Evolutionary conservation across 2,888 invertebrate genomes (phyloP).

Genomic region (Ennomos quercinarius): DNA sequence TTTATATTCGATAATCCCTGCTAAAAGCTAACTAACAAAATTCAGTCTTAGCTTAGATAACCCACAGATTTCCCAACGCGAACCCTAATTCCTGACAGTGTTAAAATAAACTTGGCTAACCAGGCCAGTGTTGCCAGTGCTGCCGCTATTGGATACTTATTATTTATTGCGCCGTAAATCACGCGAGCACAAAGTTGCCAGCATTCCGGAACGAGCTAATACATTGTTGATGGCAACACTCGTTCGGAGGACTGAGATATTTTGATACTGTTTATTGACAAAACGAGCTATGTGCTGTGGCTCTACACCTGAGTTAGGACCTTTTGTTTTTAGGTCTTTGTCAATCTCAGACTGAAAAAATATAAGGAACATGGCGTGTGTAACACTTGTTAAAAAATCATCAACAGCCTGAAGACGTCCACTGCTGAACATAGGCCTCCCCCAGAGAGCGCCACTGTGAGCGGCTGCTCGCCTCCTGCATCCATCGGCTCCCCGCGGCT

Average conservation of each 20-base stretch:
- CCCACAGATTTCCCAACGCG: slow-evolving; percentile 6
- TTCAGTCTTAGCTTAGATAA: too few relatives aligned
- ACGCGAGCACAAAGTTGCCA: slow-evolving; percentile 37
- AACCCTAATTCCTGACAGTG: slow-evolving; percentile 31
- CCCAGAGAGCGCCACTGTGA: too few relatives aligned
- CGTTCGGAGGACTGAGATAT: slow-evolving; percentile 9
- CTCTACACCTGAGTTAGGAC: background rate
- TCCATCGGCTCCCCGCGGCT: too few relatives aligned
- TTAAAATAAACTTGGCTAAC: slow-evolving; percentile 40
- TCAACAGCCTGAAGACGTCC: too few relatives aligned
- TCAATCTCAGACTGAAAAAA: too few relatives aligned
- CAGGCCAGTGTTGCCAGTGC: slow-evolving; percentile 39
- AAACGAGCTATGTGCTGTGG: background rate
- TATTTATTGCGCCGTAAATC: slow-evolving; percentile 46
- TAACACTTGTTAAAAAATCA: too few relatives aligned
- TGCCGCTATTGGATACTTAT: slow-evolving; percentile 46
- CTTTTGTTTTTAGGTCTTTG: too few relatives aligned
- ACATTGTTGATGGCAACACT: slow-evolving; percentile 38
- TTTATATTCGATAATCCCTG: too few relatives aligned
- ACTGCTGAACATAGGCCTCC: too few relatives aligned
- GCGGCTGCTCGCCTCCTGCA: too few relatives aligned
- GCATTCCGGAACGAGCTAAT: slow-evolving; percentile 38
- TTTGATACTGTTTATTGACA: slow-evolving; percentile 13
- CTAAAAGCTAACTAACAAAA: too few relatives aligned
- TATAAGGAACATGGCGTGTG: too few relatives aligned